These are phyloP conservation scores for Lacerta viridis DNA, from an alignment of 2,797 vertebrate genomes.

Conservation along the genomic window DNA sequence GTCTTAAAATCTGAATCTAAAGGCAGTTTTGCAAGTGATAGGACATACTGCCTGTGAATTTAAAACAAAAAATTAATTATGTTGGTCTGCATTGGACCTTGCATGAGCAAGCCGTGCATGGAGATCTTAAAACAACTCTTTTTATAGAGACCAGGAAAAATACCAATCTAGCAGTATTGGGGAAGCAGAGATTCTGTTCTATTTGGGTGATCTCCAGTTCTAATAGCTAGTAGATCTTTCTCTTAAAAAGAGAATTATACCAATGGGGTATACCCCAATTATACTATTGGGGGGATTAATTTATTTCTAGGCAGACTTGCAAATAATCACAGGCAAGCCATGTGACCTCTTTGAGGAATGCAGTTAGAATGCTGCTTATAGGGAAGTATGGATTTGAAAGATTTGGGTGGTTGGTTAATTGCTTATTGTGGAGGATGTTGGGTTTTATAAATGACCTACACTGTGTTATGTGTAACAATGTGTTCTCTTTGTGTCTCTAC, in stretches of 20 bases:
- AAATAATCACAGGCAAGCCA: background rate
- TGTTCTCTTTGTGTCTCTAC: conserved; percentile 71
- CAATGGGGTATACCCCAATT: background rate
- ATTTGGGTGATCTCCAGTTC: background rate
- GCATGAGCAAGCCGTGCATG: background rate
- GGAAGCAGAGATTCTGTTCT: background rate
- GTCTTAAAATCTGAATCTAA: background rate
- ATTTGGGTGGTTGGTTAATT: conserved; percentile 5
- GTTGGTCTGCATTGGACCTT: background rate
- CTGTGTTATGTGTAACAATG: conserved; percentile 70
- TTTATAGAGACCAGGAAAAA: background rate
- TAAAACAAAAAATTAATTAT: conserved; percentile 2
- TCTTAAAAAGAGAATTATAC: background rate
- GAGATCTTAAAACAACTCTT: background rate
- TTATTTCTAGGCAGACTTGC: background rate
- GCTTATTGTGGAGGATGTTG: conserved; percentile 24
- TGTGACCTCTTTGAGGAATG: background rate
- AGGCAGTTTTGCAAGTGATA: background rate
- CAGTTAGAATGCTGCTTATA: background rate
- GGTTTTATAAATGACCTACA: conserved; percentile 40
- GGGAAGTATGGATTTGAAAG: conserved; percentile 25
- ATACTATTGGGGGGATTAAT: too few species aligned
- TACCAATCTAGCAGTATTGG: background rate
- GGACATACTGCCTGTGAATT: background rate
- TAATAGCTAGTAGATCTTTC: background rate